Evolutionary conservation across 2,113 vertebrate species (phyloP).

Genomic region (Pleuronectes platessa): DNA sequence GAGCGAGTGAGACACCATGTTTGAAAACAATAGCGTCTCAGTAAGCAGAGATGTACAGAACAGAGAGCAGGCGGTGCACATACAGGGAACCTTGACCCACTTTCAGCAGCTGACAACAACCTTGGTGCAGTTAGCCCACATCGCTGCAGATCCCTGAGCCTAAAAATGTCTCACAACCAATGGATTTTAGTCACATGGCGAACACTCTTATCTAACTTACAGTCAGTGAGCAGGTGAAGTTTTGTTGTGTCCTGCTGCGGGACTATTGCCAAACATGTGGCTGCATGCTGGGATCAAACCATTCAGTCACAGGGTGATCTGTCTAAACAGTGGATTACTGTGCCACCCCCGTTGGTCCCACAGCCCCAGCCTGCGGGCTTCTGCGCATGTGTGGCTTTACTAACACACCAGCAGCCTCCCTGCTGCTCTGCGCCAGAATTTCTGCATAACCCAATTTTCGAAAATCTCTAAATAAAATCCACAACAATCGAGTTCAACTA

Average conservation of each 20-base stretch:
- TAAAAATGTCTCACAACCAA: conserved; percentile 20
- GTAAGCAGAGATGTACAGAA: conserved; percentile 11
- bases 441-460: neutral
- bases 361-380: neutral
- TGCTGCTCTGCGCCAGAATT: neutral
- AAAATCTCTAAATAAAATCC: neutral
- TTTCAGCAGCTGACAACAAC: conserved; percentile 34
- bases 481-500: neutral
- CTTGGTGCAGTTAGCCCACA: conserved; percentile 14
- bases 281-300: conserved; percentile 60
- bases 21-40: neutral
- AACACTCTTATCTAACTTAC: conserved; percentile 10
- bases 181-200: neutral
- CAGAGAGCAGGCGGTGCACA: neutral
- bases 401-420: neutral
- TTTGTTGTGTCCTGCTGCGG: conserved; percentile 47
- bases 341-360: conserved; percentile 38
- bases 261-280: conserved; percentile 58
- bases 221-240: conserved; percentile 40
- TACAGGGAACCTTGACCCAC: conserved; percentile 38
- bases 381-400: neutral
- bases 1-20: neutral
- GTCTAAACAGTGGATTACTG: conserved; percentile 51
- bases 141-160: conserved; percentile 10
- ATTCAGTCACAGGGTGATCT: conserved; percentile 54